A percentile compares a stretch with the other conserved stretches of the same genome.
Conservation (phyloP, 2,797 vertebrate genomes). For the Lepidocolaptes lacrymiger region DNA sequence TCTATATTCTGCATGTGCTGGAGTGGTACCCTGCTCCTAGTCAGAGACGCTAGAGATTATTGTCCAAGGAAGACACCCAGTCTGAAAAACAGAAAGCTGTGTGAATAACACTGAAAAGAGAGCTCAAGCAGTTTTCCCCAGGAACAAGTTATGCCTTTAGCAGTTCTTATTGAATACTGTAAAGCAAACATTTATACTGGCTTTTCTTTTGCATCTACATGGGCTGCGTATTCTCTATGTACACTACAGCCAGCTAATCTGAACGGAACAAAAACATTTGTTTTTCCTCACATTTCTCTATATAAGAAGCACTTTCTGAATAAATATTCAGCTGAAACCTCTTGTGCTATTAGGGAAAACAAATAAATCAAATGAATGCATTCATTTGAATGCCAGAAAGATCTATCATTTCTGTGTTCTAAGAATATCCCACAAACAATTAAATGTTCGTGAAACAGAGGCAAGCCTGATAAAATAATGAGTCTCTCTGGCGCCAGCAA, state of each 20-base stretch:
- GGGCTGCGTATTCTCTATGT: neutral
- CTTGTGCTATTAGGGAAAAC: slow-evolving; percentile 40
- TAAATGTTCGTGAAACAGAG: slow-evolving; percentile 24
- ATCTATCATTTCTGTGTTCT: slow-evolving; percentile 48
- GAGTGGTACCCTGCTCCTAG: neutral
- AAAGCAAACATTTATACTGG: slow-evolving; percentile 64
- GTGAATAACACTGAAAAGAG: neutral
- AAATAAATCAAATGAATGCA: slow-evolving; percentile 64
- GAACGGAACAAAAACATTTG: slow-evolving; percentile 50
- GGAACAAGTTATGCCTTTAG: slow-evolving; percentile 18
- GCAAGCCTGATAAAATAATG: slow-evolving; percentile 59
- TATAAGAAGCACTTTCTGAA: slow-evolving; percentile 16
- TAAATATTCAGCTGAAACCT: slow-evolving; percentile 41
- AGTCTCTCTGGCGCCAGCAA: slow-evolving; percentile 60
- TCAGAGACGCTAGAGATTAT: neutral
- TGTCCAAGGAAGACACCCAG: neutral
- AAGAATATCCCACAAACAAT: slow-evolving; percentile 66
- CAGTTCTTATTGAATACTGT: slow-evolving; percentile 3
- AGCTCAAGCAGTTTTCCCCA: neutral
- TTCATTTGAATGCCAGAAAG: slow-evolving; percentile 43
- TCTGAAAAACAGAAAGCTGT: neutral
- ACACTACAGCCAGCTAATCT: slow-evolving; percentile 11
- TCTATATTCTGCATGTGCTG: neutral
- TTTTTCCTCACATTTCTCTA: slow-evolving; percentile 48
- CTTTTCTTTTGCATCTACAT: slow-evolving; percentile 29